Evolutionary conservation across 2,888 invertebrate species (phyloP).

Genomic region (Isotomurus palustris): DNA sequence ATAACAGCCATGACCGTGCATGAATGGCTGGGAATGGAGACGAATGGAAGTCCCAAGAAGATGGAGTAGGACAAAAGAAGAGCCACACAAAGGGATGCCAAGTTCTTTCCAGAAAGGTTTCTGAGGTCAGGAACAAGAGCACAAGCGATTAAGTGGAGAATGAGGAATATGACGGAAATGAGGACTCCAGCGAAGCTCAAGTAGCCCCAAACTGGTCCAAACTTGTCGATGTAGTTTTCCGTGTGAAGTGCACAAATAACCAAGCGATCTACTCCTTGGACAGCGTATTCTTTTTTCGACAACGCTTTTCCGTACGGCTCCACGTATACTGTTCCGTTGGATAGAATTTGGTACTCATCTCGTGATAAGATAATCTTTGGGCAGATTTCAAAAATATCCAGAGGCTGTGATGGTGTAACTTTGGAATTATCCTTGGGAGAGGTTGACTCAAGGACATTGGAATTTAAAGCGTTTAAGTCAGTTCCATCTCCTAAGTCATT

Average conservation of each 20-base stretch:
- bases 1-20: constrained; percentile 52
- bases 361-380: constrained; percentile 50
- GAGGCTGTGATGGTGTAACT: constrained; percentile 19
- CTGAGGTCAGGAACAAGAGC: constrained; percentile 52
- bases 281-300: constrained; percentile 48
- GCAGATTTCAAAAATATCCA: constrained; percentile 47
- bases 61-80: constrained; percentile 53
- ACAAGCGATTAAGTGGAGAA: constrained; percentile 53
- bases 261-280: constrained; percentile 48
- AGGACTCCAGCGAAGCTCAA: constrained; percentile 53
- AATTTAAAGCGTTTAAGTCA: constrained; percentile 31
- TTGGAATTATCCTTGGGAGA: constrained; percentile 25
- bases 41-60: constrained; percentile 52
- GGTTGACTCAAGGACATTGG: constrained; percentile 35
- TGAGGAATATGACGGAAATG: constrained; percentile 53
- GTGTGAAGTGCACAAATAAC: constrained; percentile 49
- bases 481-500: constrained; percentile 37
- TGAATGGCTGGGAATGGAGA: constrained; percentile 44
- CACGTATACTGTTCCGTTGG: constrained; percentile 49
- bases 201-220: constrained; percentile 50
- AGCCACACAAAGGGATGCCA: constrained; percentile 54
- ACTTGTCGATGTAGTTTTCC: constrained; percentile 49
- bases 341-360: constrained; percentile 48
- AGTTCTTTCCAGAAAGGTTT: constrained; percentile 55
- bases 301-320: constrained; percentile 49